Base-by-base conservation (phyloP, 2,113 vertebrate genomes). In the Tricholaema leucomelas region DNA sequence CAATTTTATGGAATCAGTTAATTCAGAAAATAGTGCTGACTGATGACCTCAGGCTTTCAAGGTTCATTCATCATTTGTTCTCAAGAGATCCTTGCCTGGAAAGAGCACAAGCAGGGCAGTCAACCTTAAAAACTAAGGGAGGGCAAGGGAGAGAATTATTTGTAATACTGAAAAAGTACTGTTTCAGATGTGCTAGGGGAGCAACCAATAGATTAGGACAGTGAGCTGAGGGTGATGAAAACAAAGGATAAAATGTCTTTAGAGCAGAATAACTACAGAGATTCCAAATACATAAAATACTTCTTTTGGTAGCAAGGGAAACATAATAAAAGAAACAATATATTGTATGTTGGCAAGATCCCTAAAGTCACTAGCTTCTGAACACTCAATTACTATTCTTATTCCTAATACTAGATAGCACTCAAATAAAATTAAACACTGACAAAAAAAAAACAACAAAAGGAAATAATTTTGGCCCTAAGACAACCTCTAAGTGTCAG, bases 391-490 rank as follows among this genome's bases (percentile, higher is more conserved):
- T 67, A 58, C n/a, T 59, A 18, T 15, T n/a, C 56, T 92, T 81
- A 60, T 77, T 87, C 60, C 6, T 80, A 79, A 65, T 48, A 87
- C 35, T 79, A 92, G 86, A 73, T 74, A 94, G 7, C 48, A 77
- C 28, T 80, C 71, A 71, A 56, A 42, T 67, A 15, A 79, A 91
- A 88, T 85, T n/a, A 73, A 95, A 85, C 50, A 36, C 48, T 65
- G 74, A 58, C n/a, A 54, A 4, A 60, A 78, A 88, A 89, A 54
- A 4, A 60, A 78, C 86, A 89, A 69, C 25, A 80, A 89, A 92
- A 76, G 13, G 46, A 81, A 88, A 79, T 8, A 76, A 80, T 87
- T 85, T 76, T 92, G 86, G 77, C 85, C 72, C 44, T n/a, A n/a
- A 73, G 31, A 69, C 15, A 17, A 30, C 50, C 33, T 76, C 55